Conservation (phyloP, 2,888 invertebrate species). For the Sepioteuthis lessoniana region DNA sequence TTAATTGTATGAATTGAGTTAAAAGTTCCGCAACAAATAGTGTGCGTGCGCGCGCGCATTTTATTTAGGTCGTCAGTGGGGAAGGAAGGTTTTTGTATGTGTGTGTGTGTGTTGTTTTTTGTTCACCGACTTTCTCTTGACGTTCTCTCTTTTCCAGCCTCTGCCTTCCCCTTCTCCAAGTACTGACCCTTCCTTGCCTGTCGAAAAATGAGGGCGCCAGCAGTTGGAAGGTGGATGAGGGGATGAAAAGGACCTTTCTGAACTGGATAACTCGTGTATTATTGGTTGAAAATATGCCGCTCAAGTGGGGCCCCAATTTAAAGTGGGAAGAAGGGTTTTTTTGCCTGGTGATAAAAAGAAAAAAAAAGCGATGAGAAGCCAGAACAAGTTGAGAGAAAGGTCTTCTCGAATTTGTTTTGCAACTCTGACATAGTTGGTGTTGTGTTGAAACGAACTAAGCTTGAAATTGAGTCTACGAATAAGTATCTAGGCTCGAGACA, state of each 20-base stretch:
- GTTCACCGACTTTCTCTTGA: neutral
- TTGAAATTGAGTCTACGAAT: neutral
- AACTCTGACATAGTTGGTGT: neutral
- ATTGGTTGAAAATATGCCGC: neutral
- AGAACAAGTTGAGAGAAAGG: neutral
- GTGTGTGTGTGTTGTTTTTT: too few species aligned
- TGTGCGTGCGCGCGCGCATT: too few species aligned
- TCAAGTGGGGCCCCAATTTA: neutral
- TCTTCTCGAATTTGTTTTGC: neutral
- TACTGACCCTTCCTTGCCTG: neutral
- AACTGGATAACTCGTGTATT: neutral
- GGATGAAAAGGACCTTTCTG: neutral
- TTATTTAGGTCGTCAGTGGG: too few species aligned
- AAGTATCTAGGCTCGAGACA: neutral
- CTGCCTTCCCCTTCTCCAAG: neutral
- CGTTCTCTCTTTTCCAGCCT: neutral
- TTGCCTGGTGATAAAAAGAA: neutral
- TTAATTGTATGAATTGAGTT: too few species aligned
- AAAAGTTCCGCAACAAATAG: too few species aligned
- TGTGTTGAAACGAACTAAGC: neutral
- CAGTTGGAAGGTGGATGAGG: neutral
- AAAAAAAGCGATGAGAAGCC: neutral
- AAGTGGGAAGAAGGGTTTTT: neutral
- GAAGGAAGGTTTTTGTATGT: neutral
- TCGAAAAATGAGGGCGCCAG: neutral